These are phyloP conservation scores for Oncorhynchus gorbuscha DNA, from an alignment of 2,113 vertebrate species.

Conservation along the genomic window DNA sequence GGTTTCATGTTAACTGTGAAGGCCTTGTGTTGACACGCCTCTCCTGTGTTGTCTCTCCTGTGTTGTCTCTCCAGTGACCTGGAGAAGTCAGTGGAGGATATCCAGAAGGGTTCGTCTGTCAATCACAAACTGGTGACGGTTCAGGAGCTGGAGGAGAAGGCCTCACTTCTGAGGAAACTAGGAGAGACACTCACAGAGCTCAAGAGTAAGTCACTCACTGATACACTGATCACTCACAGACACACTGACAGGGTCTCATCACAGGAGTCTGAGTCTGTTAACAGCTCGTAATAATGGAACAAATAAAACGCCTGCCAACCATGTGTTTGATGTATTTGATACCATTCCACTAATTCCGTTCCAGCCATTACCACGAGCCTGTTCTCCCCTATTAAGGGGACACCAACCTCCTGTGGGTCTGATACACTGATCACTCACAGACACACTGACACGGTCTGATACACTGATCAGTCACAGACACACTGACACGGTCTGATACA, in stretches of 20 bases:
- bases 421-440: background rate
- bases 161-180: slow-evolving; percentile 85
- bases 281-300: background rate
- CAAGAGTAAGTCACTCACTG: slow-evolving; percentile 82
- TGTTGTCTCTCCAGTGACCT: slow-evolving; percentile 80
- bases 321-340: too few species aligned
- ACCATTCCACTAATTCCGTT: too few species aligned
- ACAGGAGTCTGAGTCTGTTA: background rate
- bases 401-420: too few species aligned
- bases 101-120: slow-evolving; percentile 89
- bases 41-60: slow-evolving; percentile 34
- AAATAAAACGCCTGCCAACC: too few species aligned
- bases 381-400: too few species aligned
- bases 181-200: slow-evolving; percentile 94
- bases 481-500: slow-evolving; percentile 3
- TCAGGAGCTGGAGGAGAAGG: slow-evolving; percentile 96
- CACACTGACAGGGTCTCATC: background rate
- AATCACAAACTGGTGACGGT: slow-evolving; percentile 86
- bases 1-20: background rate
- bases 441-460: background rate
- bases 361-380: too few species aligned
- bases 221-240: background rate
- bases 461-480: slow-evolving; percentile 16
- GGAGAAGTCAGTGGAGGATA: slow-evolving; percentile 94
- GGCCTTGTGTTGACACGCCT: background rate